Conservation (phyloP, 2,888 invertebrate species). For the Phymatocera aterrima region DNA sequence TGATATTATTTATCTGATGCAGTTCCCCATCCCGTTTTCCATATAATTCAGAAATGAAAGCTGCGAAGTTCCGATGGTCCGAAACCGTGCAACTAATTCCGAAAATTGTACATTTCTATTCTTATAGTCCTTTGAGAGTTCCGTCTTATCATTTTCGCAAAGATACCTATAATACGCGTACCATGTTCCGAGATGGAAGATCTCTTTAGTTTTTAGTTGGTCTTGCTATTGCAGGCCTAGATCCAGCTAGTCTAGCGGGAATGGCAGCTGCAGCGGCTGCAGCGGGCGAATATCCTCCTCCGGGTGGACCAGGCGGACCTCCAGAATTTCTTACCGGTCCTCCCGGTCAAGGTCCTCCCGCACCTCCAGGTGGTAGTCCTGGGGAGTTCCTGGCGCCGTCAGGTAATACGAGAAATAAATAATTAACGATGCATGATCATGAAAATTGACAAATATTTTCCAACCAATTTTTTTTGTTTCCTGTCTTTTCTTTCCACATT, state of each 20-base stretch:
- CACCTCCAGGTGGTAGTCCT: conserved; percentile 71
- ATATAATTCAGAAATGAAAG: no score
- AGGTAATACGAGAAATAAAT: conserved; percentile 60
- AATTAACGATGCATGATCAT: no score
- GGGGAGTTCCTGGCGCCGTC: conserved; percentile 73
- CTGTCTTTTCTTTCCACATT: background rate
- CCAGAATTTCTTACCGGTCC: conserved; percentile 73
- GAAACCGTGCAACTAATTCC: no score
- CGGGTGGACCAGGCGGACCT: conserved; percentile 72
- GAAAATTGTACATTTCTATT: background rate
- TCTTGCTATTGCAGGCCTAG: conserved; percentile 66
- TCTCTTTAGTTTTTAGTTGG: conserved; percentile 42
- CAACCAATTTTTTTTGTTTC: no score
- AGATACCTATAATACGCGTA: no score
- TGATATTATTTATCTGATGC: background rate
- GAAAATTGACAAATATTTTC: no score
- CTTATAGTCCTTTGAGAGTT: background rate
- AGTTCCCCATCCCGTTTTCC: background rate
- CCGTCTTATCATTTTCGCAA: background rate
- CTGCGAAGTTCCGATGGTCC: no score
- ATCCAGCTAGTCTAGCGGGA: conserved; percentile 72
- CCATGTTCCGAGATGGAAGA: background rate
- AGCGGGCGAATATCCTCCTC: conserved; percentile 73
- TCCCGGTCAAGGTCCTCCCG: conserved; percentile 72
- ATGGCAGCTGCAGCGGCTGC: conserved; percentile 73